Conservation (phyloP, 1,140 invertebrate genomes). For the Drosophila quadrilineata region DNA sequence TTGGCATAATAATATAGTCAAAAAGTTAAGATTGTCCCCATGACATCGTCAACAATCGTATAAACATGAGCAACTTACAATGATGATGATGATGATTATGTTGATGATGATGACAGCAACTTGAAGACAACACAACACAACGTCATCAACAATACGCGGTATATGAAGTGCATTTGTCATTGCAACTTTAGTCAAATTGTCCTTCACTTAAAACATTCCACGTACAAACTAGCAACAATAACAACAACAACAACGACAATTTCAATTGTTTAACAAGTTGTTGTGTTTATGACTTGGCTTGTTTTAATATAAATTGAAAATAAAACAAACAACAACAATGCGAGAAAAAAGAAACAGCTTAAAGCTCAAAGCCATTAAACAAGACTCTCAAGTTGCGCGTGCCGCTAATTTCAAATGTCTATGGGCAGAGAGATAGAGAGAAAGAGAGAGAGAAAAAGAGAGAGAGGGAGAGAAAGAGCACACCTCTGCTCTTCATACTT, state of each 20-base stretch:
- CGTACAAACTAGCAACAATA: conserved; percentile 12
- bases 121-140: too few species aligned
- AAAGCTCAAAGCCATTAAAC: conserved; percentile 19
- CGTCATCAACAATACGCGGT: conserved; percentile 11
- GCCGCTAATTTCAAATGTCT: conserved; percentile 18
- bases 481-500: too few species aligned
- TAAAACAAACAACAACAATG: too few species aligned
- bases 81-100: too few species aligned
- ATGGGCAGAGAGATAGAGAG: too few species aligned
- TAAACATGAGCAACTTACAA: conserved; percentile 1
- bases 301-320: conserved; percentile 21
- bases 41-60: conserved; percentile 19
- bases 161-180: conserved; percentile 23
- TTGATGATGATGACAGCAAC: conserved; percentile 8
- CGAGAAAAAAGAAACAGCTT: too few species aligned
- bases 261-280: conserved; percentile 15
- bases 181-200: conserved; percentile 27
- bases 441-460: too few species aligned
- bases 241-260: conserved; percentile 8
- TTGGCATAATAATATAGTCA: conserved; percentile 10
- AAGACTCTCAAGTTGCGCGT: conserved; percentile 12
- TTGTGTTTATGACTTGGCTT: conserved; percentile 19
- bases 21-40: conserved; percentile 17
- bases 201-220: conserved; percentile 27
- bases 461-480: too few species aligned